phyloP scores from a whole-genome alignment of 2,888 invertebrate genomes.

The Chloromyia formosa region DNA sequence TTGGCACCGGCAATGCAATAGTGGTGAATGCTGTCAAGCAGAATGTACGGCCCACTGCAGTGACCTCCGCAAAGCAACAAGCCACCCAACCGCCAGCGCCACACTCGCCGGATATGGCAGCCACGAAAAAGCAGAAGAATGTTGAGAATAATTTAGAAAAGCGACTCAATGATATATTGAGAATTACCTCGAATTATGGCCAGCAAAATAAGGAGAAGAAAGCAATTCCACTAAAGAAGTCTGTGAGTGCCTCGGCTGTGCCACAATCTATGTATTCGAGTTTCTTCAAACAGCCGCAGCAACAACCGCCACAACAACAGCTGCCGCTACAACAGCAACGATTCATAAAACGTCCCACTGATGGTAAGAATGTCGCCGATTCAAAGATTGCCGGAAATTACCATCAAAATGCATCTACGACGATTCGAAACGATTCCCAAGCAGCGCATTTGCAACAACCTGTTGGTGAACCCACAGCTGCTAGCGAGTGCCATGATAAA shows the following conservation, averaged over 20 bases:
- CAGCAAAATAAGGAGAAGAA: constrained; percentile 30
- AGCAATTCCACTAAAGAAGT: constrained; percentile 22
- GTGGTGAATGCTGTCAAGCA: not conserved
- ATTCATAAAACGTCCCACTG: constrained; percentile 55
- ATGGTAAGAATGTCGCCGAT: constrained; percentile 52
- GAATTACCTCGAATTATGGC: constrained; percentile 55
- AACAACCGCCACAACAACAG: constrained; percentile 41
- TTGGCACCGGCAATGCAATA: not conserved
- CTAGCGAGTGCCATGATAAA: constrained; percentile 19
- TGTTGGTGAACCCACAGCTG: not conserved
- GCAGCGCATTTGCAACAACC: not conserved
- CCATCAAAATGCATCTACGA: constrained; percentile 17
- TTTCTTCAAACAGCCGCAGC: constrained; percentile 45
- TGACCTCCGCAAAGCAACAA: not conserved
- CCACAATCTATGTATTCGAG: constrained; percentile 1
- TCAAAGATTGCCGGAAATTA: constrained; percentile 31
- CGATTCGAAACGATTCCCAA: constrained; percentile 48
- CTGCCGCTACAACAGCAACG: constrained; percentile 45
- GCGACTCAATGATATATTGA: constrained; percentile 61
- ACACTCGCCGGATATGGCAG: constrained; percentile 51
- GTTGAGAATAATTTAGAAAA: constrained; percentile 63
- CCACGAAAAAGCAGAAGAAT: constrained; percentile 60
- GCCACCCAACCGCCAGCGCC: not conserved
- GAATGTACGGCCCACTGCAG: not conserved
- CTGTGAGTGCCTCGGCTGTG: constrained; percentile 31